Conservation (phyloP, 2,888 invertebrate genomes). For the Sisyra terminalis region DNA sequence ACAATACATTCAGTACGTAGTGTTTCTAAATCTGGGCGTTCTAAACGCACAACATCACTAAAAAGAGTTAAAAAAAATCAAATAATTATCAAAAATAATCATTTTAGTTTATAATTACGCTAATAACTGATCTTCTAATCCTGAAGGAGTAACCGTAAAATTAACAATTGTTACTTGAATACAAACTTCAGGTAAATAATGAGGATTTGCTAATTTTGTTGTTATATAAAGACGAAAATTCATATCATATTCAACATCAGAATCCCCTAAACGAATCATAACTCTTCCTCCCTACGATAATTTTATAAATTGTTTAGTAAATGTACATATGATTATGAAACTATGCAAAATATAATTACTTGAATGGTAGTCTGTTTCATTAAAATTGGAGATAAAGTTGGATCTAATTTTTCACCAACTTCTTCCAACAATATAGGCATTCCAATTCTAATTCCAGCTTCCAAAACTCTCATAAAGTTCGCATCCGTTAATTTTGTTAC, state of each 20-base stretch:
- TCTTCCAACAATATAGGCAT: constrained; percentile 78
- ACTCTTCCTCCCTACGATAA: constrained; percentile 50
- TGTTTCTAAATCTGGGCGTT: constrained; percentile 73
- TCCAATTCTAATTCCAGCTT: constrained; percentile 70
- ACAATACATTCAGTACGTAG: constrained; percentile 68
- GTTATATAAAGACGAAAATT: constrained; percentile 82
- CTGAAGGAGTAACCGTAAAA: constrained; percentile 79
- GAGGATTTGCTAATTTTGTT: constrained; percentile 83
- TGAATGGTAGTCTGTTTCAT: constrained; percentile 62
- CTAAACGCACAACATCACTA: constrained; percentile 77
- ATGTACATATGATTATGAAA: too few species aligned
- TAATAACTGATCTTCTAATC: constrained; percentile 80
- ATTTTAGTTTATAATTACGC: constrained; percentile 44
- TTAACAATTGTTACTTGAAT: constrained; percentile 86
- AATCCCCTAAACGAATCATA: constrained; percentile 72
- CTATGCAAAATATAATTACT: constrained; percentile 27
- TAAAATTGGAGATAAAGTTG: constrained; percentile 68
- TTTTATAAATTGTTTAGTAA: neutral
- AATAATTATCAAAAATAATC: too few species aligned
- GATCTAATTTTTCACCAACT: constrained; percentile 75
- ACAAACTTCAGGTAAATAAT: constrained; percentile 84
- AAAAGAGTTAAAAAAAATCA: constrained; percentile 12
- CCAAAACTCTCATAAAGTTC: constrained; percentile 57
- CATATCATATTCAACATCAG: constrained; percentile 73
- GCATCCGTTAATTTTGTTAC: constrained; percentile 67